Base-by-base conservation (phyloP, 2,888 invertebrate species). In the Parascotia fuliginaria region DNA sequence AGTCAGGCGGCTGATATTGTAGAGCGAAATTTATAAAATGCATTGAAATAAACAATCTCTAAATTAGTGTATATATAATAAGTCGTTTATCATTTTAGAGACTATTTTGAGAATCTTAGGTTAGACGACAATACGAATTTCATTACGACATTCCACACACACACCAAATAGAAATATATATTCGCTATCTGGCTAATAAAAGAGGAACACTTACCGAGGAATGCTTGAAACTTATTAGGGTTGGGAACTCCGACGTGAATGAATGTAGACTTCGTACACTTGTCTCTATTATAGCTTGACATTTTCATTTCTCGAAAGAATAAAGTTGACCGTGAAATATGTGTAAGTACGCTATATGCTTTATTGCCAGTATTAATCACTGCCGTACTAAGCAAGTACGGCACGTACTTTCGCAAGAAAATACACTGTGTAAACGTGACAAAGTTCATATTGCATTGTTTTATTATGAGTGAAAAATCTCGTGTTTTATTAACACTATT, bases 141-240 rank as follows among this genome's bases (percentile, higher is more conserved):
- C 63, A 74, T 75, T 70, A 75, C 29, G 48, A 22, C 60, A 69
- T 69, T 63, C 67, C 63, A 42, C 51, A 54, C 50, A 56, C 45
- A 51, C 55, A 47, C 43, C 40, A 60, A 60, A 61, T 56, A 42
- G 37, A 52, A 44, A 62, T 61, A 52, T 64, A 60, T 56, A 60
- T 52, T n/a, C 42, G 44, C 32, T 43, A 60, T 56, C 48, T 42
- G 27, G 41, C 59, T 66, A 71, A 71, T 72, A 71, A 65, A 61
- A 41, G 50, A 33, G 22, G 31, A 24, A 39, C 51, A 50, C 39
- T 58, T 42, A 46, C 39, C 22, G 15, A 33, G 42, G 32, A 55
- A 58, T 55, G 52, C 45, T 38, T 31, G 44, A 12, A 15, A 4
- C 34, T 42, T 47, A 57, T 55, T 42, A 27, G 15, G 7, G 24